Conservation (phyloP, 2,888 invertebrate genomes). For the Volucella zonaria region DNA sequence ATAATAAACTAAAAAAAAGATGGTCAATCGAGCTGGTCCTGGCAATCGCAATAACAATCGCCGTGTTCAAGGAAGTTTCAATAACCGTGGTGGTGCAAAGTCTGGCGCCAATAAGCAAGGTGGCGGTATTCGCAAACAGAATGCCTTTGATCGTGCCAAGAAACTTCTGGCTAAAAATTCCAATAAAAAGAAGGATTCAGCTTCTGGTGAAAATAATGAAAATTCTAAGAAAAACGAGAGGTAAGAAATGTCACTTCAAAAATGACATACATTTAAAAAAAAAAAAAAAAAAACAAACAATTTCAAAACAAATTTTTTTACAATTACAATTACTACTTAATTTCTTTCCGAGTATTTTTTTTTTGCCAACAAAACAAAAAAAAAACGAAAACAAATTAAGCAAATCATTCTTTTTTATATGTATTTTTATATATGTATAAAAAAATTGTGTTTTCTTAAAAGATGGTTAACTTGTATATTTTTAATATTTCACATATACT, state of each 20-base stretch:
- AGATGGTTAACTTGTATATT: conserved; percentile 37
- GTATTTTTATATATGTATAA: conserved; percentile 65
- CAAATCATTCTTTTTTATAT: conserved; percentile 61
- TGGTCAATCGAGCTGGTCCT: conserved; percentile 83
- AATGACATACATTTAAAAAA: conserved; percentile 76
- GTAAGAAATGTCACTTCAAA: conserved; percentile 80
- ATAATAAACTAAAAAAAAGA: conserved; percentile 77
- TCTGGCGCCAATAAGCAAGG: conserved; percentile 80
- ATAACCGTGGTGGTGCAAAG: conserved; percentile 82
- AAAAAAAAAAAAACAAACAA: conserved; percentile 75
- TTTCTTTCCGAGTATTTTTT: conserved; percentile 70
- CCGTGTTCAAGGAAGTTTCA: conserved; percentile 81
- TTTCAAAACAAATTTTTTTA: no score
- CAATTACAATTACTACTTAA: conserved; percentile 76
- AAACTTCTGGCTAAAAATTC: conserved; percentile 83
- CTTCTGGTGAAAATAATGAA: conserved; percentile 82
- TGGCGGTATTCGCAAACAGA: conserved; percentile 83
- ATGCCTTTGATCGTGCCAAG: conserved; percentile 83
- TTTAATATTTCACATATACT: conserved; percentile 59
- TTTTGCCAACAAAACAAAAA: background rate
- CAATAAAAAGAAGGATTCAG: conserved; percentile 83
- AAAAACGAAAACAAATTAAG: conserved; percentile 38
- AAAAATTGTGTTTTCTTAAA: conserved; percentile 38
- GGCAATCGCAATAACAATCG: conserved; percentile 79
- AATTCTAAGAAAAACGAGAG: conserved; percentile 82